Evolutionary conservation across 2,797 vertebrate species (phyloP), one percentile per base, ranked within the genome.

Genomic region (Acanthurus tractus): DNA sequence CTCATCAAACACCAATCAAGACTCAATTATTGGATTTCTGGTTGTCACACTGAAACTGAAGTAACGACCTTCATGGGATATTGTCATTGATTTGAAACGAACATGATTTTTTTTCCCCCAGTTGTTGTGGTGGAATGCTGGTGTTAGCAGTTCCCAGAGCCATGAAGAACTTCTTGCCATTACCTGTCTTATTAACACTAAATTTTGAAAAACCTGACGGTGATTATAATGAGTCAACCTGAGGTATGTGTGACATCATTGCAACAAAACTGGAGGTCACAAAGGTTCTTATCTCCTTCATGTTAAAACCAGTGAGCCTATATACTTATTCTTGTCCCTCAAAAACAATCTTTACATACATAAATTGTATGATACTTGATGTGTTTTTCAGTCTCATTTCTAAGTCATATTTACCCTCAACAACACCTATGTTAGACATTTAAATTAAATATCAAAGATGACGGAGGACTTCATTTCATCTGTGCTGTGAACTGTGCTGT

Each of bases 391-490:
- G 23, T 53, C 5, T 15, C 2, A 58, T 10, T 42, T 34, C 11
- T 49, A 1, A 12, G 29, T 29, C 10, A 22, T 67, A 34, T 77
- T 54, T n/a, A 25, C 53, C n/a, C 15, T 56, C 11, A 36, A 42
- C 15, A 44, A 17, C 22, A 44, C 55, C 13, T 65, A 14, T 20
- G 44, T 0, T 3, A 14, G 29, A 44, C 12, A 7, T 78, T 84
- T 53, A 70, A 62, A 77, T 40, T 5, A 17, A 70, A 74, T 59
- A 49, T 50, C 13, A 42, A 58, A 79, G 14, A 71, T 25, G 22
- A 74, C 25, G 0, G 4, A 72, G 3, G 46, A 49, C 34, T 78
- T 76, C 0, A 46, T 45, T 69, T 63, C 29, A 68, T 84, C 65
- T 52, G 13, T 45, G 45, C 55, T 62, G 62, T 38, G 29, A 79